Evolutionary conservation across 2,113 vertebrate species (phyloP).

Genomic region (Raja brachyura): DNA sequence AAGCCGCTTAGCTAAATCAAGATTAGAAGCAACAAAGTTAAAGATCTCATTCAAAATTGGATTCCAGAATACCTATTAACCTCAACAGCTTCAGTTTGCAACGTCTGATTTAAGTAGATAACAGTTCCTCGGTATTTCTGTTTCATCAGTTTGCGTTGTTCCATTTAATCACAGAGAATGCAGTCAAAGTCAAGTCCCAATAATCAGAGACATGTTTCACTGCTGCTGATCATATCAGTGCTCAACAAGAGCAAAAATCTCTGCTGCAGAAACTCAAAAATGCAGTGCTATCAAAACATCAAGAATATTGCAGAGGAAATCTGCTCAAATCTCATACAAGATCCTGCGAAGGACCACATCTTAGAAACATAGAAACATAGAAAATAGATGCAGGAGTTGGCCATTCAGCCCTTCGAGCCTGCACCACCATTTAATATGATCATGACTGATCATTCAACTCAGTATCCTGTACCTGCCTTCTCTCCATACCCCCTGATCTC

Average conservation of each 20-base stretch:
- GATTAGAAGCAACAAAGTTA: background rate
- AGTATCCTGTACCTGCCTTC: too few relatives aligned
- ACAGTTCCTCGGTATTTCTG: background rate
- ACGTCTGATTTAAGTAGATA: constrained; percentile 26
- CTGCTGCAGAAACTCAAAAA: background rate
- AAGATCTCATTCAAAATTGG: background rate
- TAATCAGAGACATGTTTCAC: background rate
- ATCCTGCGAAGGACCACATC: background rate
- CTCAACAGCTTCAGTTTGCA: background rate
- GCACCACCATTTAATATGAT: too few relatives aligned
- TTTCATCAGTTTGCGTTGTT: background rate
- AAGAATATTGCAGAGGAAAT: background rate
- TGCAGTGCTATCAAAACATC: background rate
- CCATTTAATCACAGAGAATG: background rate
- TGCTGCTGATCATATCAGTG: background rate
- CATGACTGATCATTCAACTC: too few relatives aligned
- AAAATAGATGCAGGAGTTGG: too few relatives aligned
- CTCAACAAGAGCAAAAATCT: background rate
- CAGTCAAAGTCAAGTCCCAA: background rate
- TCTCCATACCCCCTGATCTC: too few relatives aligned
- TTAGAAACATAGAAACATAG: too few relatives aligned
- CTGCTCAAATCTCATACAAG: background rate
- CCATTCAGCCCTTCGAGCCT: too few relatives aligned
- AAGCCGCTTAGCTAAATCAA: background rate
- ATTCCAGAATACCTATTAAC: background rate